A percentile compares a stretch with the other conserved stretches of the same genome.
phyloP scores from a whole-genome alignment of 2,888 invertebrate genomes.

The Xylota segnis region DNA sequence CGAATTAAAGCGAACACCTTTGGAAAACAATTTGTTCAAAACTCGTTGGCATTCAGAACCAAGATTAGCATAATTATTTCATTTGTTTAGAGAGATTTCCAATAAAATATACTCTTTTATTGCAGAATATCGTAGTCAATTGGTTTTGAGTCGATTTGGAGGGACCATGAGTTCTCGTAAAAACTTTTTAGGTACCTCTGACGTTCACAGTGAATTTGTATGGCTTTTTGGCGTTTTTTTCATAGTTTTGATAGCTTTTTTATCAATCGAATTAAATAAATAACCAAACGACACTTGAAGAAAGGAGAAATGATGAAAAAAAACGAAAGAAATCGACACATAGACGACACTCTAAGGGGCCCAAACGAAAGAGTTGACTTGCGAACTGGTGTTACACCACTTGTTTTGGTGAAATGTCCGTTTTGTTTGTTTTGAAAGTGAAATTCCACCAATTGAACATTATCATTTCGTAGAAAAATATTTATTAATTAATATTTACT shows the following conservation, averaged over 20 bases:
- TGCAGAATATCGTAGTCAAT: neutral
- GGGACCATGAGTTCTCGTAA: neutral
- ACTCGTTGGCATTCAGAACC: neutral
- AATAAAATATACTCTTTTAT: neutral
- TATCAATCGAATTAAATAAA: neutral
- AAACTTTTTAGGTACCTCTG: too few relatives aligned
- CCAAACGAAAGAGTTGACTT: slow-evolving; percentile 57
- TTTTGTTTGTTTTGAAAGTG: slow-evolving; percentile 41
- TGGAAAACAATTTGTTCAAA: neutral
- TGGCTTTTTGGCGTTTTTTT: too few relatives aligned
- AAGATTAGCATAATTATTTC: neutral
- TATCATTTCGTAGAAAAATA: neutral
- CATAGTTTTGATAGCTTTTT: neutral
- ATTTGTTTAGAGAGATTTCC: neutral
- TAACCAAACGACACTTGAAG: slow-evolving; percentile 3
- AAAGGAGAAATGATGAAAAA: too few relatives aligned
- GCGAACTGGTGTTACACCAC: slow-evolving; percentile 28
- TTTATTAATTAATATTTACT: slow-evolving; percentile 11
- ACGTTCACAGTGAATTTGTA: too few relatives aligned
- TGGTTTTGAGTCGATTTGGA: neutral
- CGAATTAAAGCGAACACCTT: neutral
- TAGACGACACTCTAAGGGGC: neutral
- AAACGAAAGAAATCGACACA: neutral
- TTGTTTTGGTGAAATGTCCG: neutral
- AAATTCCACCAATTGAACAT: slow-evolving; percentile 20